Percentiles rank a stretch among this genome's conserved stretches.
phyloP scores from a whole-genome alignment of 2,113 vertebrate species.

The Syngnathus typhle region DNA sequence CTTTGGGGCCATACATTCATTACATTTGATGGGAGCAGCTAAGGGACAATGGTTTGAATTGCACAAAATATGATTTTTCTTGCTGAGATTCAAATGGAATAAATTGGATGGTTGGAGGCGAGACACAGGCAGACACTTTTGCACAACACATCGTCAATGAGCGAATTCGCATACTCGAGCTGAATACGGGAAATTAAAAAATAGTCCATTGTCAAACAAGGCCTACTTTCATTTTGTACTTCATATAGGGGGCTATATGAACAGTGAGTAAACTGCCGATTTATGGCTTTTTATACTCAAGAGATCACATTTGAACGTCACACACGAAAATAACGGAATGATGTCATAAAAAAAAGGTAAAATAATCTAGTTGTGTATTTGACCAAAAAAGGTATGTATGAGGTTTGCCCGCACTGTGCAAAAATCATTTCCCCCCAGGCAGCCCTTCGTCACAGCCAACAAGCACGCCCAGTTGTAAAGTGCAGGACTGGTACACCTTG shows the following conservation, averaged over 20 bases:
- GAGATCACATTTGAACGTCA: not conserved
- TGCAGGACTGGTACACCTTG: constrained; percentile 55
- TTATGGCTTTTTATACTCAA: too few relatives aligned
- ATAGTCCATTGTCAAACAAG: not conserved
- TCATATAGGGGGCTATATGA: too few relatives aligned
- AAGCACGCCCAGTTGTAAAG: constrained; percentile 58
- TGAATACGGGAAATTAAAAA: not conserved
- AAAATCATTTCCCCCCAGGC: constrained; percentile 44
- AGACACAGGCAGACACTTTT: constrained; percentile 57
- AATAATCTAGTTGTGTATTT: constrained; percentile 31
- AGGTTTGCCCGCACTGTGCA: constrained; percentile 40
- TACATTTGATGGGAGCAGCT: constrained; percentile 64
- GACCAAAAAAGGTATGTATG: constrained; percentile 40
- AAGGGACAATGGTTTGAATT: constrained; percentile 66
- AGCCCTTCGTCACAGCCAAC: constrained; percentile 59
- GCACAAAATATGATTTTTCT: constrained; percentile 20
- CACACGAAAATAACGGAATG: not conserved
- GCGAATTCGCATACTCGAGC: constrained; percentile 38
- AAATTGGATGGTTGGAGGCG: constrained; percentile 57
- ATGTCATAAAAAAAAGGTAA: not conserved
- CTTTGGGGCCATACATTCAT: constrained; percentile 70
- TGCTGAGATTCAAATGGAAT: constrained; percentile 66
- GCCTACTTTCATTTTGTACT: constrained; percentile 53
- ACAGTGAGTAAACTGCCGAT: not conserved
- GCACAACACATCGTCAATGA: constrained; percentile 36